Evolutionary conservation across 2,113 vertebrate species (phyloP).

Genomic region (Chloropsis hardwickii): DNA sequence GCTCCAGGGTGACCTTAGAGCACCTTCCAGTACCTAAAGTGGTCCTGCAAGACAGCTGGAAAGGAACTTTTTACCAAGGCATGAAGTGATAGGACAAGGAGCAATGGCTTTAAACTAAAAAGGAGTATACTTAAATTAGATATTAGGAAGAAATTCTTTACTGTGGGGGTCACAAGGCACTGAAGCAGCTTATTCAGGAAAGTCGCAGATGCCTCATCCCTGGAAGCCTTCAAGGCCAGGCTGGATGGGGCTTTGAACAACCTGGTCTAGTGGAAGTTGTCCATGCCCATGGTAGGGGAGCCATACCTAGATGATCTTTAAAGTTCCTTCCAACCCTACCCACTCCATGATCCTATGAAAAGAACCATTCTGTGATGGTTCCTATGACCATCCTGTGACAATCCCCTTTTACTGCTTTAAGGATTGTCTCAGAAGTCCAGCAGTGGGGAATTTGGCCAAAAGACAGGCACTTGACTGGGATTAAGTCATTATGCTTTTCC

Average conservation of each 20-base stretch:
- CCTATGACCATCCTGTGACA: neutral
- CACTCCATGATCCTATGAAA: neutral
- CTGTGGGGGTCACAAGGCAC: neutral
- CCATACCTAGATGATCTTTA: neutral
- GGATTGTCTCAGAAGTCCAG: neutral
- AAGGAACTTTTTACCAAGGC: neutral
- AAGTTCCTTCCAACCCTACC: neutral
- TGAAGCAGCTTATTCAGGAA: neutral
- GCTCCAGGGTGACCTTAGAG: neutral
- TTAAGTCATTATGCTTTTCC: neutral
- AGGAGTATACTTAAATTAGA: neutral
- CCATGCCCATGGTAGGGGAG: accelerated
- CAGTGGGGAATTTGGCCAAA: neutral
- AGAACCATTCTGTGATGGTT: neutral
- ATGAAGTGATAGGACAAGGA: neutral
- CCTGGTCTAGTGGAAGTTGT: neutral
- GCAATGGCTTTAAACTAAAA: neutral
- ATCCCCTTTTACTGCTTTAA: neutral
- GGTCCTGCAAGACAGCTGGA: neutral
- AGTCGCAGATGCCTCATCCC: neutral
- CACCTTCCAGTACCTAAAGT: neutral
- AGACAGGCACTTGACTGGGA: neutral
- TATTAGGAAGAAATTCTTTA: neutral
- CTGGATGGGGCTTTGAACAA: neutral
- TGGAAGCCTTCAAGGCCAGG: neutral